Evolutionary conservation across 2,113 vertebrate species (phyloP).

Genomic region (Salvelinus namaycush): DNA sequence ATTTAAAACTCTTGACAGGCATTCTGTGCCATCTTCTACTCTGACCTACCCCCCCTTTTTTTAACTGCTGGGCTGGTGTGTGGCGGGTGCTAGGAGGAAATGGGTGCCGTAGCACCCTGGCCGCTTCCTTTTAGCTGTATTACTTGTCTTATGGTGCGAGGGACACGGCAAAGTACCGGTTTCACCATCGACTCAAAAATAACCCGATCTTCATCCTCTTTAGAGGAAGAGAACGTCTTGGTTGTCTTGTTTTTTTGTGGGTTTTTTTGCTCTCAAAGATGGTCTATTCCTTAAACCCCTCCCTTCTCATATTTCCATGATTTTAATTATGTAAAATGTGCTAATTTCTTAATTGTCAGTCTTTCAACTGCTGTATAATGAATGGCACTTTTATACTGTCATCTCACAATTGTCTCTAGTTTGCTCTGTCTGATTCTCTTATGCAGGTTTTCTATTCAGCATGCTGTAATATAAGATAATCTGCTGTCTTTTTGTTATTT

Average conservation of each 20-base stretch:
- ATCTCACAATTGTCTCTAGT: slow-evolving; percentile 89
- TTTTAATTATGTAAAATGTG: slow-evolving; percentile 88
- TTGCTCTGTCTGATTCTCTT: slow-evolving; percentile 81
- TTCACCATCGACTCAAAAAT: slow-evolving; percentile 48
- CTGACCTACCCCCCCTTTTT: slow-evolving; percentile 31
- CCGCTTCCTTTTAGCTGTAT: slow-evolving; percentile 63
- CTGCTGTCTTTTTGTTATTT: slow-evolving; percentile 69
- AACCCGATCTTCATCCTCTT: slow-evolving; percentile 42
- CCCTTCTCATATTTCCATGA: slow-evolving; percentile 86
- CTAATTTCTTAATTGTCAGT: slow-evolving; percentile 98
- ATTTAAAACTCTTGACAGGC: slow-evolving; percentile 71
- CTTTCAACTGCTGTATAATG: slow-evolving; percentile 97
- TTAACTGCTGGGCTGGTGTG: slow-evolving; percentile 54
- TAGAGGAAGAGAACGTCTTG: slow-evolving; percentile 49
- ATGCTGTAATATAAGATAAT: slow-evolving; percentile 75
- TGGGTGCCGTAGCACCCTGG: slow-evolving; percentile 51
- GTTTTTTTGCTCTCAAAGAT: slow-evolving; percentile 80
- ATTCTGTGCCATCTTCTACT: slow-evolving; percentile 85
- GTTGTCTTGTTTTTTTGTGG: slow-evolving; percentile 52
- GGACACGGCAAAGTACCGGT: slow-evolving; percentile 63
- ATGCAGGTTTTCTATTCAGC: slow-evolving; percentile 85
- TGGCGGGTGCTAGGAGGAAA: slow-evolving; percentile 50
- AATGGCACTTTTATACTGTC: slow-evolving; percentile 94
- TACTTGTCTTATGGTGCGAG: slow-evolving; percentile 64
- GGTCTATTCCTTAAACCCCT: slow-evolving; percentile 85